Evolutionary conservation across 2,797 vertebrate species (phyloP).

Genomic region (Chaenodraco wilsoni): DNA sequence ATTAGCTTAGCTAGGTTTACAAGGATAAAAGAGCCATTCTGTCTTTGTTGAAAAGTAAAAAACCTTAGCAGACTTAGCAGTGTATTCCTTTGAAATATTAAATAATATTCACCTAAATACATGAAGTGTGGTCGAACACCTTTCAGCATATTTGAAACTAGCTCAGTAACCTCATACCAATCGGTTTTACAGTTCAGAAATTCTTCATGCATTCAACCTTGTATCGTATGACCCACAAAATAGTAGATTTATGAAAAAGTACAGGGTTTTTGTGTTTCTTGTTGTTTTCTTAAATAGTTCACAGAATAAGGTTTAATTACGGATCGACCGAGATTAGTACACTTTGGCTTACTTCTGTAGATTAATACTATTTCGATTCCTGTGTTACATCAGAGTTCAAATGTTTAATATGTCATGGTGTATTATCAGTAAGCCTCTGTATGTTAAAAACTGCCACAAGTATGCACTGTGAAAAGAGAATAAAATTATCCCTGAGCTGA

Average conservation of each 20-base stretch:
- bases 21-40: background rate
- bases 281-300: constrained; percentile 17
- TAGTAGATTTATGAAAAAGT: background rate
- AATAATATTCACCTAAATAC: background rate
- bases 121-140: background rate
- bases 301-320: constrained; percentile 34
- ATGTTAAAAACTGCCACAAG: background rate
- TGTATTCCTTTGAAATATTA: background rate
- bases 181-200: constrained; percentile 2
- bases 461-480: background rate
- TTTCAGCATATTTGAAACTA: background rate
- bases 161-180: background rate
- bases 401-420: constrained; percentile 2
- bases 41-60: background rate
- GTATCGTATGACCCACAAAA: background rate
- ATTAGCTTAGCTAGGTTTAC: background rate
- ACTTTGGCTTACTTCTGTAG: constrained; percentile 7
- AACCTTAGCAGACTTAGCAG: background rate
- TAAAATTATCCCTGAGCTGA: background rate
- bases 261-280: constrained; percentile 5
- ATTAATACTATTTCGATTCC: background rate
- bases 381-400: constrained; percentile 25
- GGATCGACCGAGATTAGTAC: constrained; percentile 27
- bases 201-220: background rate
- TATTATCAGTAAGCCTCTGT: background rate